Conservation (phyloP, 2,113 vertebrate genomes). For the Oostethus manadensis region DNA sequence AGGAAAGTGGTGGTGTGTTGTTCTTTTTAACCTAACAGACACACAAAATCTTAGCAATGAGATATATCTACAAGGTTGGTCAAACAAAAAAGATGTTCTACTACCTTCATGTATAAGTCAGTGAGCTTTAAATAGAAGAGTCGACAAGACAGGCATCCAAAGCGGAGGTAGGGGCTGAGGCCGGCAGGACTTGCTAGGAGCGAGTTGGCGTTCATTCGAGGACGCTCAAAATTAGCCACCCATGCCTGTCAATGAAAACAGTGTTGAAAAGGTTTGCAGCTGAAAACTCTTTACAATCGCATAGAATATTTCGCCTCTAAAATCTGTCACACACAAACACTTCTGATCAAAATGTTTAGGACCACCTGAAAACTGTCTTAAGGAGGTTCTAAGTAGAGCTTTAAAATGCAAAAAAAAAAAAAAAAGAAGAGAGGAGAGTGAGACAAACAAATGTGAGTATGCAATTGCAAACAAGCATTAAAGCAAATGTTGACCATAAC, state of each 20-base stretch:
- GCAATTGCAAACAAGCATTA: no score
- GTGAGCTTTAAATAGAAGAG: constrained; percentile 94
- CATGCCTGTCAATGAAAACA: constrained; percentile 77
- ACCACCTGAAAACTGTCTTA: no score
- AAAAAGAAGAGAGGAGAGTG: no score
- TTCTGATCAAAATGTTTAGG: no score
- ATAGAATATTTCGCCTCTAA: neutral
- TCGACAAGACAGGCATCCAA: constrained; percentile 92
- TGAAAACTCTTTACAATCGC: neutral
- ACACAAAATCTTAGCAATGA: neutral
- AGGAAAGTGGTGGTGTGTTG: constrained; percentile 84
- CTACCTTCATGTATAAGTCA: constrained; percentile 92
- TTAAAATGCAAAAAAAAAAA: no score
- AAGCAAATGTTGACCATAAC: no score
- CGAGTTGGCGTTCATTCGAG: constrained; percentile 91
- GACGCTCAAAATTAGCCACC: constrained; percentile 94
- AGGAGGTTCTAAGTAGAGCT: no score
- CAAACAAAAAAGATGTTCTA: neutral
- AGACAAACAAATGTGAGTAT: no score
- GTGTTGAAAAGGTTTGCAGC: neutral
- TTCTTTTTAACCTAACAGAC: constrained; percentile 86
- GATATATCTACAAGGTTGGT: neutral
- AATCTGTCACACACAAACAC: no score
- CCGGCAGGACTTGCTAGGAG: constrained; percentile 90
- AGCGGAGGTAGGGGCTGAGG: constrained; percentile 91